Evolutionary conservation across 2,888 invertebrate genomes (phyloP), one percentile per base, ranked within the genome.

Genomic region (Trileptium ribeirensis): DNA sequence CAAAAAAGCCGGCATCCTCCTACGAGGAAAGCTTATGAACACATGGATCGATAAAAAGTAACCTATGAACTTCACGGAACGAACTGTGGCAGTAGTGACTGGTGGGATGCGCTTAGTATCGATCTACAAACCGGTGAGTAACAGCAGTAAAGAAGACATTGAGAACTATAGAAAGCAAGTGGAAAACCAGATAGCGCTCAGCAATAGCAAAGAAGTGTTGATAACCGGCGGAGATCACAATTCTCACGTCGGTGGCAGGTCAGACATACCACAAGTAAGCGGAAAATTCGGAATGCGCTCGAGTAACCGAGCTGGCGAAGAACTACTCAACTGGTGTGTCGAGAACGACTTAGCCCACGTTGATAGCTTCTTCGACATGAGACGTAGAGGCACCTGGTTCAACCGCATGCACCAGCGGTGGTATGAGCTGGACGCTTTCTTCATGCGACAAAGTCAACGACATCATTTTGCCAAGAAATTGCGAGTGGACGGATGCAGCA

Each of bases 171-270:
- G 36, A 8, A n/a, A 70, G 15, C 8, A 70, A 31, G 15, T 70
- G 15, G 70, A 31, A 19, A 8, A 36, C 31, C 33, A 70, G 33
- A 70, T 70, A 19, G 31, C 70, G 8, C 8, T 15, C 31, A 15
- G 33, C 15, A 8, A 29, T 8, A 8, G 8, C 8, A 8, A 29
- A 8, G 36, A 70, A 70, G n/a, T 36, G 3, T 31, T 70, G 33
- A 70, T 70, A 8, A 36, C n/a, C 70, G 70, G 70, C 33, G 70
- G 70, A 8, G 70, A 70, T n/a, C 36, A 33, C 70, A 70, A 70
- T 31, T 29, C 19, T 29, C 31, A 36, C 8, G 70, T 70, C 36
- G 70, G 70, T 8, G 33, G 33, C 36, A n/a, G 33, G 19, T 8
- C 8, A n/a, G 31, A 29, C 8, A 8, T 8, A 31, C 31, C 31